These are phyloP conservation scores for Corythaeola cristata DNA, from an alignment of 2,113 vertebrate genomes.

Conservation along the genomic window DNA sequence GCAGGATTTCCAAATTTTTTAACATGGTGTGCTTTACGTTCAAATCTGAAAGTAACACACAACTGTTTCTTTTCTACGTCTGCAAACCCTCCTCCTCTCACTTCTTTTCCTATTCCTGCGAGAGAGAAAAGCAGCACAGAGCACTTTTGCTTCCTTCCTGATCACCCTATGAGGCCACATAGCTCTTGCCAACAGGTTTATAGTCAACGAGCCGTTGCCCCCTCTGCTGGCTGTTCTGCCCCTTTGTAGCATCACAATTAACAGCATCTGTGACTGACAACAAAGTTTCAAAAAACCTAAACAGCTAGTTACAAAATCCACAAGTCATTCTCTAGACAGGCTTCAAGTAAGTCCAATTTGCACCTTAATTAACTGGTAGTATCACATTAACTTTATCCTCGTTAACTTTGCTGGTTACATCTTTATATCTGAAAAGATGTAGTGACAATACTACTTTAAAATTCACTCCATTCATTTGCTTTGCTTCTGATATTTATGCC, in stretches of 20 bases:
- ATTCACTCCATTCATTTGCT: background rate
- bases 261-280: background rate
- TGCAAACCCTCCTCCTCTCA: background rate
- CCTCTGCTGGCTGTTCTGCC: slow-evolving; percentile 31
- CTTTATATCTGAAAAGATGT: background rate
- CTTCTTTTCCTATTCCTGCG: background rate
- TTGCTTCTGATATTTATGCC: background rate
- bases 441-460: background rate
- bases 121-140: background rate
- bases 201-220: background rate
- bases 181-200: background rate
- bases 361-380: background rate
- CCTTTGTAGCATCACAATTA: background rate
- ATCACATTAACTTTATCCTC: background rate
- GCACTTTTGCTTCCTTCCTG: background rate
- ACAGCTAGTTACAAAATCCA: background rate
- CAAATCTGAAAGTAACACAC: background rate
- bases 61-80: background rate
- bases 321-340: background rate
- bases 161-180: background rate
- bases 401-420: background rate
- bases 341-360: background rate
- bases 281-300: background rate
- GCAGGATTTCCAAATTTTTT: background rate
- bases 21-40: background rate